Evolutionary conservation across 2,888 invertebrate genomes (phyloP).

Genomic region (Xestobium rufovillosum): DNA sequence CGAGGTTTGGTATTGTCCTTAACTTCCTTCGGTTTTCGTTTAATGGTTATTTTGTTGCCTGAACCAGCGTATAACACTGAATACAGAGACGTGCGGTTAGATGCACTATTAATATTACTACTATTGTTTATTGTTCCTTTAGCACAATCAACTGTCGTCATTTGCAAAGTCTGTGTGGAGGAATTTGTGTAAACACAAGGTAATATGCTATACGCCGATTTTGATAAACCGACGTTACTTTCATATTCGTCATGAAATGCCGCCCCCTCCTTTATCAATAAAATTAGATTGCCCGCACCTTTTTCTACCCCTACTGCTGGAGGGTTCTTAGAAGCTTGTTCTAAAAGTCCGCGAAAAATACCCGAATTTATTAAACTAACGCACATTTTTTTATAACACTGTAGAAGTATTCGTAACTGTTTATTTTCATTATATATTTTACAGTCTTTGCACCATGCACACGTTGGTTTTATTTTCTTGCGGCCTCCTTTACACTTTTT

Average conservation of each 20-base stretch:
- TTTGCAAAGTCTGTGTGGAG: constrained; percentile 45
- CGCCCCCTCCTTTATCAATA: constrained; percentile 73
- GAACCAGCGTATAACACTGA: constrained; percentile 74
- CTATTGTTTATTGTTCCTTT: constrained; percentile 16
- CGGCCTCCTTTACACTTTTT: constrained; percentile 75
- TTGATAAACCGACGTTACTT: constrained; percentile 63
- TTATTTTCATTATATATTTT: constrained; percentile 75
- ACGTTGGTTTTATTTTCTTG: constrained; percentile 77
- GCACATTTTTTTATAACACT: constrained; percentile 86
- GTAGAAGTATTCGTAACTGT: constrained; percentile 69
- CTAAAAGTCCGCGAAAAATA: constrained; percentile 47
- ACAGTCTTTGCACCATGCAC: constrained; percentile 79
- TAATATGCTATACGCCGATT: constrained; percentile 65
- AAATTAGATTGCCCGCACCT: constrained; percentile 56
- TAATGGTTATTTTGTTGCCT: constrained; percentile 77
- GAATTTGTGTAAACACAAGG: constrained; percentile 67
- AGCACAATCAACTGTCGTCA: constrained; percentile 19
- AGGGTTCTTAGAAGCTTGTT: constrained; percentile 48
- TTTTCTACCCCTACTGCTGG: constrained; percentile 46
- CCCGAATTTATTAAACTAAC: constrained; percentile 69
- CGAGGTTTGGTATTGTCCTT: constrained; percentile 44
- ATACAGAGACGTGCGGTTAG: constrained; percentile 57
- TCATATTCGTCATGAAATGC: constrained; percentile 70
- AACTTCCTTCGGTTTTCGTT: constrained; percentile 56
- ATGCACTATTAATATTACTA: constrained; percentile 15